These are phyloP conservation scores for Crax fasciolata DNA, from an alignment of 2,797 vertebrate species.

Conservation along the genomic window DNA sequence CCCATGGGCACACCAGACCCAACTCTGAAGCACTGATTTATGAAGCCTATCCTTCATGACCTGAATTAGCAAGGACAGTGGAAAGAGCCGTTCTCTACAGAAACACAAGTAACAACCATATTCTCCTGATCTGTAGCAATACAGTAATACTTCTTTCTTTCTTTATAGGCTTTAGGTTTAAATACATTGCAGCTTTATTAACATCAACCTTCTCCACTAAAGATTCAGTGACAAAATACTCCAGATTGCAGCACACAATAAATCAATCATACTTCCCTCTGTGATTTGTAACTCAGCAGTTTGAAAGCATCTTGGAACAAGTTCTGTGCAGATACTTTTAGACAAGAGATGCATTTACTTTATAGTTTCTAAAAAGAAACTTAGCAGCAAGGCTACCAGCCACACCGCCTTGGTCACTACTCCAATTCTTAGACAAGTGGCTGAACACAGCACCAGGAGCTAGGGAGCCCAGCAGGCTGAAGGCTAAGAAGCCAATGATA, in stretches of 20 bases:
- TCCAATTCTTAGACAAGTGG: not conserved
- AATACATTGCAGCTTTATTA: not conserved
- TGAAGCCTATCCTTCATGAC: not conserved
- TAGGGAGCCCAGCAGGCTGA: not conserved
- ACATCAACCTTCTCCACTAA: slow-evolving; percentile 26
- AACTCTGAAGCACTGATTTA: not conserved
- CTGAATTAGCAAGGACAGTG: accelerated
- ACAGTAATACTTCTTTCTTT: not conserved
- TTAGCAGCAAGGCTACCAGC: not conserved
- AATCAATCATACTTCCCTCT: slow-evolving; percentile 21
- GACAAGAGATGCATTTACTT: slow-evolving; percentile 36
- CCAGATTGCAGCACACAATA: slow-evolving; percentile 51
- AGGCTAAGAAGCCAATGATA: not conserved
- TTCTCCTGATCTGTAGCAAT: not conserved
- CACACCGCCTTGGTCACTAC: not conserved
- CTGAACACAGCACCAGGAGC: not conserved
- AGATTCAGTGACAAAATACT: slow-evolving; percentile 60
- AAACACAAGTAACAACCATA: not conserved
- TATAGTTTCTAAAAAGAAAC: slow-evolving; percentile 23
- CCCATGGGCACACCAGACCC: not conserved
- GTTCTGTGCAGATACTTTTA: slow-evolving; percentile 39
- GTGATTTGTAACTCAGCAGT: slow-evolving; percentile 13
- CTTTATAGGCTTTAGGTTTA: not conserved
- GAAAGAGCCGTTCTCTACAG: not conserved
- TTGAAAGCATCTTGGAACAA: slow-evolving; percentile 54